Evolutionary conservation across 2,888 invertebrate genomes (phyloP), one percentile per base, ranked within the genome.

Genomic region (Steinernema hermaphroditum): DNA sequence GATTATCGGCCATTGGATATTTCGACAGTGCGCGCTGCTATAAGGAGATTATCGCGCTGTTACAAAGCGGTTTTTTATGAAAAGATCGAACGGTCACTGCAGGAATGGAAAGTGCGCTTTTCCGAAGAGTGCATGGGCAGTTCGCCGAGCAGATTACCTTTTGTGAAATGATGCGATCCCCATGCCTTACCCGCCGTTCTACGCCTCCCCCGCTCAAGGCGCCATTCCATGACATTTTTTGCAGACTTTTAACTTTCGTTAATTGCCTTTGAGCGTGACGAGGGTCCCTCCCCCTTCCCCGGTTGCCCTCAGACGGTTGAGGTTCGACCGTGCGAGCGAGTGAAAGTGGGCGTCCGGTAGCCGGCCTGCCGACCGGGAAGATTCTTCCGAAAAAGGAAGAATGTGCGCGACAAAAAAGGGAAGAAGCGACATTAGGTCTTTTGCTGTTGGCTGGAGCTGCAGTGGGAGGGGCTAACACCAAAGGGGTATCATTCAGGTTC

Each of bases 401-500:
- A 62, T 62, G 54, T 27, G 29, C 62, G 62, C 62, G 19, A 62
- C 62, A 29, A 62, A 62, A 62, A 62, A 32, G 62, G 32, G 27
- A 62, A 62, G 62, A 62, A 62, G 62, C 62, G 62, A 62, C 62
- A 29, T 62, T 29, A 27, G 62, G 62, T 62, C 62, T 32, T 32
- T 22, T 29, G 62, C 62, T 46, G 46, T 46, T 46, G 46, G 46
- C 22, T 46, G 22, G 16, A 19, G 6, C 46, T 46, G 8, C 46
- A 46, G 62, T 9, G 62, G 62, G 62, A 16, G 62, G 62, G 19
- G 62, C 62, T 32, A 32, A 29, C 62, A 32, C 62, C 34, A 62
- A 32, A 62, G 62, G 62, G 62, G 62, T 62, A 62, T 62, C 62
- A 62, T 62, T 62, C 62, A 62, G 62, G 62, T 62, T 62, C 62